Evolutionary conservation across 2,113 vertebrate genomes (phyloP).

Genomic region (Rhinopomastus cyanomelas): DNA sequence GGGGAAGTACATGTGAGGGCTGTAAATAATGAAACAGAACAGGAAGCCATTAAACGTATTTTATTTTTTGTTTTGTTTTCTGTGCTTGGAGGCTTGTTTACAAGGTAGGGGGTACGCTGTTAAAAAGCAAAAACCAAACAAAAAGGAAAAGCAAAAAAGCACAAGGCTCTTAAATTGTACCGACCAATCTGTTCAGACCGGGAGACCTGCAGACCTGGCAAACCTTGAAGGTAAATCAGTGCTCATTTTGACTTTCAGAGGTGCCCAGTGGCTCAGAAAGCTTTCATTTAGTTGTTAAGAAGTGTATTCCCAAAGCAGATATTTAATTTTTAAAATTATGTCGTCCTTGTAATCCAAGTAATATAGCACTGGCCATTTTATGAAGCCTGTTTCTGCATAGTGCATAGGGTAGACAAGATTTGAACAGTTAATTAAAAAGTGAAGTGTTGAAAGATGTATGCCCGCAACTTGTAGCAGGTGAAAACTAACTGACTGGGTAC

Average conservation of each 20-base stretch:
- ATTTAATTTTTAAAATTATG: constrained; percentile 28
- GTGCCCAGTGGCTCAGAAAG: not conserved
- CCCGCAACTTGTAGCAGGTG: not conserved
- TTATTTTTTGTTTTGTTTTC: constrained; percentile 70
- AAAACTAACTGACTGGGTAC: constrained; percentile 23
- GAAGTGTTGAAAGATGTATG: not conserved
- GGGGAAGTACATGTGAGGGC: constrained; percentile 58
- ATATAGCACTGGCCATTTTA: not conserved
- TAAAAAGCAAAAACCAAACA: not conserved
- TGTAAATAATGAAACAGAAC: constrained; percentile 79
- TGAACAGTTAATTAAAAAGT: not conserved
- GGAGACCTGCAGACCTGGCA: constrained; percentile 23
- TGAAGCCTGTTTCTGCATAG: not conserved
- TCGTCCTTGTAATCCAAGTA: not conserved
- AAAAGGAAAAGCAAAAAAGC: not conserved
- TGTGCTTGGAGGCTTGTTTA: constrained; percentile 71
- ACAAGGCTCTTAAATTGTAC: constrained; percentile 9
- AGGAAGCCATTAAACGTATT: constrained; percentile 72
- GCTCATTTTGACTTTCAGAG: constrained; percentile 12
- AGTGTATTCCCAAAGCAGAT: not conserved
- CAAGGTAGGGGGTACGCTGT: constrained; percentile 62
- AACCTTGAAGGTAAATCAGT: constrained; percentile 38
- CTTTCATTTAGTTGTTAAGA: not conserved
- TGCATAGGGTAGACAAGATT: not conserved
- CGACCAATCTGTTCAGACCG: constrained; percentile 26